phyloP scores from a whole-genome alignment of 2,888 invertebrate genomes.

The Eupithecia insigniata region DNA sequence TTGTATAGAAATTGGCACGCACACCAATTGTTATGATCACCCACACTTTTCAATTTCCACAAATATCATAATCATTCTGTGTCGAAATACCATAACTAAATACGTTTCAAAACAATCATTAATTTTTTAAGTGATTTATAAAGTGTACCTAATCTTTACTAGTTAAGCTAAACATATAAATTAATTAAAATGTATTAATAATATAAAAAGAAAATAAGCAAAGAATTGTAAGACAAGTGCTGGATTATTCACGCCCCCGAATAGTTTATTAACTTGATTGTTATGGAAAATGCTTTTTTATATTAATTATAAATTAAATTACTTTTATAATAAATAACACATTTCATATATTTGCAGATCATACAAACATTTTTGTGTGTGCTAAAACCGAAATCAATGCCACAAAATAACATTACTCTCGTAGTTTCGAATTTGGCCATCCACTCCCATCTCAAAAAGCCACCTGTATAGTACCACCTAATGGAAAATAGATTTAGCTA shows the following conservation, averaged over 20 bases:
- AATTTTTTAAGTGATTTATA: background rate
- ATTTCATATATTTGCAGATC: background rate
- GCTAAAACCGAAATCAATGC: too few species aligned
- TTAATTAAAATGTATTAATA: background rate
- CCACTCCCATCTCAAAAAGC: too few species aligned
- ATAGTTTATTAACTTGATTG: background rate
- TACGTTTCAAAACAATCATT: background rate
- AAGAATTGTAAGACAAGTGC: background rate
- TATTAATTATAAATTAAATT: background rate
- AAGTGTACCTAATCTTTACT: background rate
- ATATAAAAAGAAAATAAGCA: background rate
- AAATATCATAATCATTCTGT: background rate
- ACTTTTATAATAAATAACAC: background rate
- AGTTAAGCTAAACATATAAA: background rate
- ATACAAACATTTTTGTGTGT: background rate
- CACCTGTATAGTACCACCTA: too few species aligned
- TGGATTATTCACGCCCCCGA: background rate
- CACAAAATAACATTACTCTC: too few species aligned
- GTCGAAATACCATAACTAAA: background rate
- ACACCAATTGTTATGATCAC: background rate
- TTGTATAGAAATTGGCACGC: background rate
- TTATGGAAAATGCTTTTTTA: background rate
- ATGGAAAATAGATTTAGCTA: background rate
- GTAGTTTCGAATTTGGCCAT: too few species aligned
- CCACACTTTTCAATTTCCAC: background rate